These are phyloP conservation scores for Caenorhabditis panamensis DNA, from an alignment of 2,888 invertebrate genomes.

Conservation along the genomic window DNA sequence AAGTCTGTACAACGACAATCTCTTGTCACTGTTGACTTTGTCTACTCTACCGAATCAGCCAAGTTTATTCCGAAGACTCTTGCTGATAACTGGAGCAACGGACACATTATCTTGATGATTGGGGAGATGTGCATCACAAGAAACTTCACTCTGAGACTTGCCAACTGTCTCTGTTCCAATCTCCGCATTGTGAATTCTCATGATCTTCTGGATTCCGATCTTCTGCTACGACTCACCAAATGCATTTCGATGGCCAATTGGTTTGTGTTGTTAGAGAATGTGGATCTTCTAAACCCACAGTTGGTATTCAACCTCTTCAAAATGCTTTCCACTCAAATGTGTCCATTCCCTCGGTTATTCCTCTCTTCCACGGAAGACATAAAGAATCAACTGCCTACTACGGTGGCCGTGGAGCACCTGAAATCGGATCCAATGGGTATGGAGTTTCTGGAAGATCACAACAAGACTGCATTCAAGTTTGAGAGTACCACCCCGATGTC, in stretches of 20 bases:
- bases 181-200: constrained; percentile 74
- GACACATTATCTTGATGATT: constrained; percentile 68
- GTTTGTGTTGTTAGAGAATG: constrained; percentile 72
- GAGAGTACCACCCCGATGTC: constrained; percentile 49
- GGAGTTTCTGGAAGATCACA: constrained; percentile 31
- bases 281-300: constrained; percentile 66
- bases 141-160: constrained; percentile 41
- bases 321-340: constrained; percentile 11
- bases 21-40: constrained; percentile 61
- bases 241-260: constrained; percentile 47
- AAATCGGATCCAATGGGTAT: constrained; percentile 8
- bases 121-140: constrained; percentile 64
- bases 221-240: constrained; percentile 61
- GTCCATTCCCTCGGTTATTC: constrained; percentile 66
- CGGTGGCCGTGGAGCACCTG: constrained; percentile 37
- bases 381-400: constrained; percentile 36
- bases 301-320: constrained; percentile 54
- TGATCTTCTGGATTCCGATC: constrained; percentile 38
- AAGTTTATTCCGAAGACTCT: constrained; percentile 57
- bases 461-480: constrained; percentile 44
- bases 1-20: constrained; percentile 55
- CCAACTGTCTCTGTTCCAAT: constrained; percentile 64
- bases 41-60: constrained; percentile 48
- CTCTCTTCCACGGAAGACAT: constrained; percentile 59
- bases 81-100: constrained; percentile 70